Conservation (phyloP, 2,888 invertebrate species). For the Bursaphelenchus okinawaensis region DNA sequence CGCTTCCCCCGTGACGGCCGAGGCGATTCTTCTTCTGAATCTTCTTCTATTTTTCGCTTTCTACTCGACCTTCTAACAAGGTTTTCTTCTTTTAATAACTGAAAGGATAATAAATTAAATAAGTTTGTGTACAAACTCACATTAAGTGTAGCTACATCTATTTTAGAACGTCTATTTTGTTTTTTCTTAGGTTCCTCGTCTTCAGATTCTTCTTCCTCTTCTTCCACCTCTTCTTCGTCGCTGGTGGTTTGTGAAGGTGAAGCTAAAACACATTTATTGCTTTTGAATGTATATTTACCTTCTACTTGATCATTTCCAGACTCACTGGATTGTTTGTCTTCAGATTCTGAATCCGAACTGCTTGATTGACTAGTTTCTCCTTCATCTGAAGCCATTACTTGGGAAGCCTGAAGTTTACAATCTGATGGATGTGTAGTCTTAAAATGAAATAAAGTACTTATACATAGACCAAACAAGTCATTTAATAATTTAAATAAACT, state of each 20-base stretch:
- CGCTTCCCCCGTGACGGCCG: neutral
- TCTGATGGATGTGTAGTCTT: too few species aligned
- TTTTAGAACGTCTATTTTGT: neutral
- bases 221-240: neutral
- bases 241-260: neutral
- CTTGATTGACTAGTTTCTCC: neutral
- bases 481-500: neutral
- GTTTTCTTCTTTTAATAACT: conserved; percentile 2
- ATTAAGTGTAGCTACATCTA: neutral
- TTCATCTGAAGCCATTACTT: neutral
- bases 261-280: too few species aligned
- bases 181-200: conserved; percentile 3
- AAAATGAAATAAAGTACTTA: too few species aligned
- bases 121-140: too few species aligned
- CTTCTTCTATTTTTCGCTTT: neutral
- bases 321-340: neutral
- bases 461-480: neutral
- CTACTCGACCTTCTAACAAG: neutral
- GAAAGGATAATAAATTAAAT: neutral
- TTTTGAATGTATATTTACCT: too few species aligned
- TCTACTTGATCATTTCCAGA: neutral
- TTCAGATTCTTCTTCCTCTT: conserved; percentile 1
- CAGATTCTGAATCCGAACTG: neutral
- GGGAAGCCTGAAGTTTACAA: too few species aligned
- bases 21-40: conserved; percentile 9